Conservation (phyloP, 2,113 vertebrate species). For the Narcine bancroftii region DNA sequence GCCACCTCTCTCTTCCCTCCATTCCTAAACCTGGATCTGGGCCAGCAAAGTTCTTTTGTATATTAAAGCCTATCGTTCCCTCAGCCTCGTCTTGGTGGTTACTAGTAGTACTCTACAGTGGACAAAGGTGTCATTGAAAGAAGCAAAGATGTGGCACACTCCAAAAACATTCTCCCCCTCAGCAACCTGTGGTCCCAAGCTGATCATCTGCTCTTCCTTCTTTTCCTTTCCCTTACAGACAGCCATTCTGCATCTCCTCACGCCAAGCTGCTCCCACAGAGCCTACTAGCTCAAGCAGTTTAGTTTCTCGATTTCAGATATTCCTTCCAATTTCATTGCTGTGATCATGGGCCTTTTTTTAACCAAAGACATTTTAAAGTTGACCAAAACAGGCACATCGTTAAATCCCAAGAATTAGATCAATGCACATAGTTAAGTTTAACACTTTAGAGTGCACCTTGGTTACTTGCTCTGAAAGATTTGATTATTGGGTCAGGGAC, state of each 20-base stretch:
- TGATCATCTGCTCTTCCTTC: conserved; percentile 99
- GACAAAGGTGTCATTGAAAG: conserved; percentile 97
- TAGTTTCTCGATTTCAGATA: not conserved
- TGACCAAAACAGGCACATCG: not conserved
- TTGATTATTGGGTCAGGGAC: not conserved
- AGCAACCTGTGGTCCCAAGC: conserved; percentile 89
- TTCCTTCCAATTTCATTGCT: not conserved
- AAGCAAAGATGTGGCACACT: conserved; percentile 95
- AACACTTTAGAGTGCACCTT: not conserved
- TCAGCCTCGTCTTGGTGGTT: too few relatives aligned
- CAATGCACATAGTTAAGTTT: not conserved
- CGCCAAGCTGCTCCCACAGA: too few relatives aligned
- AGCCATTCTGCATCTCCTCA: conserved; percentile 98
- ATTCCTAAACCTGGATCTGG: too few relatives aligned
- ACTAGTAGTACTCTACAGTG: too few relatives aligned
- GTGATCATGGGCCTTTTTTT: not conserved
- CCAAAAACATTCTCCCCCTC: conserved; percentile 97
- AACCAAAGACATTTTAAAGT: not conserved
- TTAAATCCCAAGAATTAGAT: not conserved
- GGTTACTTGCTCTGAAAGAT: not conserved
- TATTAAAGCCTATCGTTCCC: too few relatives aligned
- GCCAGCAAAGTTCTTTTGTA: too few relatives aligned
- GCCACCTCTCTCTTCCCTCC: too few relatives aligned
- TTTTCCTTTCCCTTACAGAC: conserved; percentile 98
- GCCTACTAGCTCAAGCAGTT: too few relatives aligned